Base-by-base conservation (phyloP, 1,140 invertebrate genomes). In the Lithobius niger region DNA sequence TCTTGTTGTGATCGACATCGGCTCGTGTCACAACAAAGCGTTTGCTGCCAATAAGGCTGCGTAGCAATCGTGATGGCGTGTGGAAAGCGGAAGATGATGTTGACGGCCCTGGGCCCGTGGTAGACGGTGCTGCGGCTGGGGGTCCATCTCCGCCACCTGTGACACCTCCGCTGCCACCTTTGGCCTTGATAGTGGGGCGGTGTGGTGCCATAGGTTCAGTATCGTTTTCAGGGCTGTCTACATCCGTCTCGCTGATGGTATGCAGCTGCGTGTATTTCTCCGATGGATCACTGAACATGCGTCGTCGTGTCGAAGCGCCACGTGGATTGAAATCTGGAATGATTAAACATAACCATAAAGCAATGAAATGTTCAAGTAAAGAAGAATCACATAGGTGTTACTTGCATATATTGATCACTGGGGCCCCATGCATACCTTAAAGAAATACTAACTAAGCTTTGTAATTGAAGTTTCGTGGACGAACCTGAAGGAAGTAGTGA, bases 271-370 rank as follows among this genome's bases (percentile, higher is more conserved):
- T 50, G 21, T 50, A 50, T 27, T 27, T 25, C 6, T 50, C 48
- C 4, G 16, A 6, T 27, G 48, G 27, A 50, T 50, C 48, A 50
- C 48, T 50, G 19, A 50, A 50, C 27, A 50, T 50, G 25, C 48
- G 13, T 4, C 24, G 3, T 26, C 48, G 10, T 6, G 16, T 19
- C 3, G 48, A 50, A n/a, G 27, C 3, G 25, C 48, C 24, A 13
- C 24, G 13, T 27, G 48, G 48, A 19, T 25, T 50, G 19, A 50
- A 50, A 26, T 50, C 48, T 50, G 27, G 6, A 25, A n/a, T n/a
- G n/a, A n/a, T n/a, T n/a, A n/a, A n/a, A n/a, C n/a, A n/a, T n/a
- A n/a, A n/a, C n/a, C n/a, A n/a, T n/a, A n/a, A n/a, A n/a, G n/a
- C n/a, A n/a, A n/a, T n/a, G n/a, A n/a, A n/a, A n/a, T n/a, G n/a